phyloP scores from a whole-genome alignment of 2,113 vertebrate genomes.

The Atlantisia rogersi region DNA sequence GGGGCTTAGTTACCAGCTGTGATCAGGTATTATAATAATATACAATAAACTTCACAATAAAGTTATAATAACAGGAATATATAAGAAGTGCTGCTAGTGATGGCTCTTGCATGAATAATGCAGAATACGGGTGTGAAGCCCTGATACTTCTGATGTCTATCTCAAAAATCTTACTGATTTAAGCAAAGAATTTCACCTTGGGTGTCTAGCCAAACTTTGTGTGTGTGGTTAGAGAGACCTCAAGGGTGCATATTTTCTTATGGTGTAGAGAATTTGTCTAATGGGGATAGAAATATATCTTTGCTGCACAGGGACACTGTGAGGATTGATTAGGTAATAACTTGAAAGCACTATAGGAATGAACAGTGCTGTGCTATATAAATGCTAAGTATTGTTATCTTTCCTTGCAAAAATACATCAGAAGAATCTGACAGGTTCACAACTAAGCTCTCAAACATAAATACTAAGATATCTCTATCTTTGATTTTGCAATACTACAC shows the following conservation, averaged over 20 bases:
- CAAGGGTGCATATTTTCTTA: not conserved
- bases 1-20: too few relatives aligned
- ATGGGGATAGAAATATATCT: not conserved
- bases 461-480: not conserved
- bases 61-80: not conserved
- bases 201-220: not conserved
- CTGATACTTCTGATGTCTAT: not conserved
- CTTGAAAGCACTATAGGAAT: not conserved
- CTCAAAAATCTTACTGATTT: not conserved
- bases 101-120: accelerated
- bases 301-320: not conserved
- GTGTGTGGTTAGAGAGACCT: not conserved
- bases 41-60: too few relatives aligned
- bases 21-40: too few relatives aligned
- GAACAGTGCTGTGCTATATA: not conserved
- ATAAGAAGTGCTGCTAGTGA: not conserved
- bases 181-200: not conserved
- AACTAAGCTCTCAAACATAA: not conserved
- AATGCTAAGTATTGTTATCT: constrained; percentile 42
- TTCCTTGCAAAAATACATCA: constrained; percentile 8
- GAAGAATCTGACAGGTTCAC: constrained; percentile 6
- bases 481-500: not conserved
- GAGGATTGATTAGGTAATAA: constrained; percentile 45
- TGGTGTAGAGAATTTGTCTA: not conserved
- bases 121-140: not conserved